Percentiles rank a stretch among this genome's conserved stretches.
Evolutionary conservation across 2,113 vertebrate species (phyloP).

Genomic region (Zeus faber): DNA sequence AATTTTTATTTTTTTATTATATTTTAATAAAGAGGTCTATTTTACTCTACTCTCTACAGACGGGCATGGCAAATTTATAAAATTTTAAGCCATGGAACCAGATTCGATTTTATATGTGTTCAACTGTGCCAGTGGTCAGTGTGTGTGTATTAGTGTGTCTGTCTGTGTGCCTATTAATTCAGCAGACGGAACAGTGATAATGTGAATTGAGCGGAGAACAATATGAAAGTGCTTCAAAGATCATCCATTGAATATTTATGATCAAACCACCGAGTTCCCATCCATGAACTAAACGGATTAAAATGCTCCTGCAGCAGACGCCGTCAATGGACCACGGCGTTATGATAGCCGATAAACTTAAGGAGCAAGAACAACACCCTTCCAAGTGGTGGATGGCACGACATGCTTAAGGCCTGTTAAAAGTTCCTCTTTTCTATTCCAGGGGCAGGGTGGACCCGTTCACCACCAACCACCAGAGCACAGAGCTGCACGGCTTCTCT

Average conservation of each 20-base stretch:
- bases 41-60: too few species aligned
- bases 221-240: conserved; percentile 9
- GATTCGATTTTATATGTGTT: too few species aligned
- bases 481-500: conserved; percentile 14
- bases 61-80: too few species aligned
- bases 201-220: conserved; percentile 8
- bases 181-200: conserved; percentile 5
- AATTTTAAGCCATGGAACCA: too few species aligned
- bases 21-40: too few species aligned
- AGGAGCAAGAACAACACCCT: not conserved
- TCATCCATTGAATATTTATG: conserved; percentile 38
- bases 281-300: too few species aligned
- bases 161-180: not conserved
- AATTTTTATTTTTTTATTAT: too few species aligned
- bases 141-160: not conserved
- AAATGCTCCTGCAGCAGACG: too few species aligned
- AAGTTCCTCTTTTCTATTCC: conserved; percentile 27
- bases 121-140: not conserved
- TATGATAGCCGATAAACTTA: too few species aligned
- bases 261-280: too few species aligned
- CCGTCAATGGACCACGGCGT: too few species aligned
- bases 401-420: conserved; percentile 42
- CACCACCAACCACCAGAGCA: conserved; percentile 56
- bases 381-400: conserved; percentile 20
- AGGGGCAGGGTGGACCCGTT: conserved; percentile 54